Percentiles rank a stretch among this genome's conserved stretches.
These are phyloP conservation scores for Eriocheir sinensis DNA, from an alignment of 1,140 invertebrate genomes.

Conservation along the genomic window DNA sequence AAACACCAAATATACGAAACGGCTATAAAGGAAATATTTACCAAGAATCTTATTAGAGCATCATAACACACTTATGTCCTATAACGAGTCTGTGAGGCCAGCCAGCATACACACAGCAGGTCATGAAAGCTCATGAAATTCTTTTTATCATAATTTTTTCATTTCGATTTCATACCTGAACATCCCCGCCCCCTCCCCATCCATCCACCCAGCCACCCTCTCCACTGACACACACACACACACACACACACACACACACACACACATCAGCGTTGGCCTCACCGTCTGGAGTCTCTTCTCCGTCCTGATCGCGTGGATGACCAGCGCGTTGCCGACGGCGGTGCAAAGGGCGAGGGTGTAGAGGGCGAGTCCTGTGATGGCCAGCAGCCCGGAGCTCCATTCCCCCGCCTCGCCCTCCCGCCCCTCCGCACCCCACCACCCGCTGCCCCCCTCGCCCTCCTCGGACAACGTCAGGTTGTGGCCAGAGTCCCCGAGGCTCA, in stretches of 20 bases:
- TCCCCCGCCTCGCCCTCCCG: slow-evolving; percentile 16
- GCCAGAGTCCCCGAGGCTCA: background rate
- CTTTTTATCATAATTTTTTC: no score
- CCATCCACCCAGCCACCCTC: background rate
- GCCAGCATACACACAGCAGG: no score
- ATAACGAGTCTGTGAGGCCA: no score
- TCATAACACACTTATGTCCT: no score
- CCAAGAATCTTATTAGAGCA: no score
- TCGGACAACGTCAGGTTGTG: slow-evolving; percentile 46
- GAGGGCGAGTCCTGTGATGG: slow-evolving; percentile 81
- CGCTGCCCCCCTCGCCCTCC: background rate
- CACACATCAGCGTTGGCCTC: slow-evolving; percentile 79
- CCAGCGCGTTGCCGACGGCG: slow-evolving; percentile 83
- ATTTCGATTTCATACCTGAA: no score
- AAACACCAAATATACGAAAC: no score
- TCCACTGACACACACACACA: background rate
- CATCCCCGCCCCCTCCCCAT: background rate
- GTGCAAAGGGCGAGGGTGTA: slow-evolving; percentile 82
- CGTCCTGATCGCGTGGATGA: slow-evolving; percentile 83
- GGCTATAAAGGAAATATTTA: no score
- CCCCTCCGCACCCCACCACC: slow-evolving; percentile 15
- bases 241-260: background rate
- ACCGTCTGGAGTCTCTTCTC: slow-evolving; percentile 83
- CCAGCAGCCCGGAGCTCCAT: slow-evolving; percentile 66
- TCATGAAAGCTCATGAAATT: no score